Evolutionary conservation across 2,888 invertebrate genomes (phyloP).

Genomic region (Tineola bisselliella): DNA sequence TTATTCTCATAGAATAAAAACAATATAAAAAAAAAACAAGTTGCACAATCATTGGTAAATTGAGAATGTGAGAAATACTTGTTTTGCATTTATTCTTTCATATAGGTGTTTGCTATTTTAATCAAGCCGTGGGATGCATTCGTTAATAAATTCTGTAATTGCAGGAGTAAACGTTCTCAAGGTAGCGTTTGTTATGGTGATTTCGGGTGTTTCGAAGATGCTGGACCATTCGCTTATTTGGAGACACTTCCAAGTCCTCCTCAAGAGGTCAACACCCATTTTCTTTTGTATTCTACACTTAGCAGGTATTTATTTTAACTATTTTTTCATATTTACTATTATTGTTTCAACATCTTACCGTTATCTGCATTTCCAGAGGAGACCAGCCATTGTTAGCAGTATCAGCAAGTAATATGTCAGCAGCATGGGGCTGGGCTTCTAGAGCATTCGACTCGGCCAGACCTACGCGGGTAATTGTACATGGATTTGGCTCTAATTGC

Average conservation of each 20-base stretch:
- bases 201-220: constrained; percentile 91
- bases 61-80: background rate
- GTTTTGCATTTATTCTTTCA: background rate
- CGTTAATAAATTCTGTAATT: constrained; percentile 8
- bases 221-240: constrained; percentile 89
- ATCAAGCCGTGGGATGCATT: too few relatives aligned
- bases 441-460: constrained; percentile 73
- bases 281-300: constrained; percentile 77
- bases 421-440: constrained; percentile 72
- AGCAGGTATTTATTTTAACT: constrained; percentile 53
- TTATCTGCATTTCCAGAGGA: constrained; percentile 41
- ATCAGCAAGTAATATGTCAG: constrained; percentile 77
- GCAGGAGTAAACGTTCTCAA: constrained; percentile 79
- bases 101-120: background rate
- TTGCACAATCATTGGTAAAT: background rate
- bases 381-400: constrained; percentile 75
- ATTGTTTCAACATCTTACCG: background rate
- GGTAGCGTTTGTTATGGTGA: constrained; percentile 88
- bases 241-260: constrained; percentile 89
- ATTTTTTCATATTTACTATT: background rate
- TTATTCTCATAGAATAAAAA: constrained; percentile 1
- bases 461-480: constrained; percentile 85
- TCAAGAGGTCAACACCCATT: constrained; percentile 87
- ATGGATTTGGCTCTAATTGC: constrained; percentile 93
- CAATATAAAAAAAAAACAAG: background rate